phyloP scores from a whole-genome alignment of 2,888 invertebrate genomes.

The Diloba caeruleocephala region DNA sequence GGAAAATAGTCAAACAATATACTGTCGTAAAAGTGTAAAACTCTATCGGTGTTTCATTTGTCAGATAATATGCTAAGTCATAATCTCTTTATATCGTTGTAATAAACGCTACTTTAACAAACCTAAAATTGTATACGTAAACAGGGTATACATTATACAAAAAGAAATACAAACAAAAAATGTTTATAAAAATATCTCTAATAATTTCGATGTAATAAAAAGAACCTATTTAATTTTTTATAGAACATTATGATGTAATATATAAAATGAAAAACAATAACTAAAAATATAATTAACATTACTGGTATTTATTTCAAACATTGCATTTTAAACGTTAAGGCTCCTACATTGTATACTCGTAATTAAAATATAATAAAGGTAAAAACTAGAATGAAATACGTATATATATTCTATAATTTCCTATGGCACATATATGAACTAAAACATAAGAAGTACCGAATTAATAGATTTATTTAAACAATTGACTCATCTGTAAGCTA shows the following conservation, averaged over 20 bases:
- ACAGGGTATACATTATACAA: no score
- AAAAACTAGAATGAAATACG: conserved; percentile 7
- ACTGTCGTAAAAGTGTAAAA: no score
- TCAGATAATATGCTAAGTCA: no score
- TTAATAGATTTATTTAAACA: conserved; percentile 13
- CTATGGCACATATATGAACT: conserved; percentile 46
- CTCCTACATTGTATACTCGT: conserved; percentile 9
- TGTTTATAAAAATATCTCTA: no score
- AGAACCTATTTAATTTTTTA: conserved; percentile 6
- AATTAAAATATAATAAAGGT: conserved; percentile 6
- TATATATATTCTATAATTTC: conserved; percentile 19
- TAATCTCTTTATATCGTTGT: no score
- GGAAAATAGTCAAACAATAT: no score
- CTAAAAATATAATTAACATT: conserved; percentile 18
- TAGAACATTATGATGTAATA: conserved; percentile 5
- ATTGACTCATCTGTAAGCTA: conserved; percentile 9
- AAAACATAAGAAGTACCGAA: conserved; percentile 32
- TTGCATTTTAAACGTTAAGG: conserved; percentile 17
- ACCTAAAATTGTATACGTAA: no score
- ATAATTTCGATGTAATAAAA: no score
- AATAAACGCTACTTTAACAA: no score
- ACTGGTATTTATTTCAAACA: conserved; percentile 30
- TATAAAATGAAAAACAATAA: conserved; percentile 13
- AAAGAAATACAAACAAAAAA: no score
- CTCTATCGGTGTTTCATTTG: no score